Base-by-base conservation (phyloP, 2,113 vertebrate species). In the Caloenas nicobarica region DNA sequence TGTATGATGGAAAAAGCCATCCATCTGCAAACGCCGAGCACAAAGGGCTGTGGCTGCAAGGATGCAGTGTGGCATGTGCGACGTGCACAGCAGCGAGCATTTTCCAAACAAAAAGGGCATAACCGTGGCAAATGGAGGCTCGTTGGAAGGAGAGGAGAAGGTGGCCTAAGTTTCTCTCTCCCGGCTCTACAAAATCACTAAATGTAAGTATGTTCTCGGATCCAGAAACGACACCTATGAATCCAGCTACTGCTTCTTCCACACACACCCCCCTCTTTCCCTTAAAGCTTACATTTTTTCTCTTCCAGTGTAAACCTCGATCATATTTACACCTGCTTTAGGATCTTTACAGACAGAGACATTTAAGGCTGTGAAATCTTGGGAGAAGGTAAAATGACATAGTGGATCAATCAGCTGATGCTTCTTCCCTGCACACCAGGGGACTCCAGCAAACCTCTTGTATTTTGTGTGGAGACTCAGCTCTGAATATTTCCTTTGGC, bases 1-100 rank as follows among this genome's bases (percentile, higher is more conserved):
- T 96, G 86, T 57, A 97, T 81, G 97, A 96, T 86, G 81, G 94
- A 94, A 97, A 97, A 96, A 96, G 84, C 84, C 95, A 96, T 96
- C 96, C 90, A 79, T 97, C 96, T 95, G 96, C 86, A 89, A 86
- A 87, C 7, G 4, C 26, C 0, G 44, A 40, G 80, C 95, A 81
- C 93, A 95, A 87, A 97, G 93, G 86, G 62, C 80, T 24, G 40
- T 53, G 60, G 86, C 93, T 79, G 61, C 92, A 95, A 95, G 51
- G 89, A 95, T 91, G 70, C 58, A 81, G 88, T 0, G 2, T 57
- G 34, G 73, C 48, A 77, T 36, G 86, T 53, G 79, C 5, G 4
- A 82, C 22, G 9, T 8, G 40, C 65, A 48, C 26, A 88, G 86
- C 64, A 76, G 74, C 24, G 11, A 78, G 33, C 53, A 3, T 87